Evolutionary conservation across 2,797 vertebrate species (phyloP).

Genomic region (Malurus leucopterus): DNA sequence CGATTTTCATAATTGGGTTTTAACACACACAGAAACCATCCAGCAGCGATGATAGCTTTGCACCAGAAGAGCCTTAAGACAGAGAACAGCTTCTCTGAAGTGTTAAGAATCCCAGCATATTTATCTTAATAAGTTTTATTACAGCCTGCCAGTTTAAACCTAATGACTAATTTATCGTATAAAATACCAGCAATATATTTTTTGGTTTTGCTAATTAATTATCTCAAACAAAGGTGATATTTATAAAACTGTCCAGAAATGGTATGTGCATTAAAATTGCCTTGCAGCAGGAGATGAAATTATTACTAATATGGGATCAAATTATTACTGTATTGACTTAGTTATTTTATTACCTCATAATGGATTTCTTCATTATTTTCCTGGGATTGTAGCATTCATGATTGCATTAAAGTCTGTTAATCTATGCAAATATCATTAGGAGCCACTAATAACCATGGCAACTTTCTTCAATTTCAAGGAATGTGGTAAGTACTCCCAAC

Average conservation of each 20-base stretch:
- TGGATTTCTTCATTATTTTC: conserved; percentile 80
- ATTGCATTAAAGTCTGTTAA: conserved; percentile 77
- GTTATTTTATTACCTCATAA: conserved; percentile 77
- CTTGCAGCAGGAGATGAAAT: conserved; percentile 75
- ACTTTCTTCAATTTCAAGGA: conserved; percentile 63
- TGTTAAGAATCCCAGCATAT: conserved; percentile 68
- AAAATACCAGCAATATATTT: conserved; percentile 75
- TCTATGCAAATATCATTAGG: conserved; percentile 80
- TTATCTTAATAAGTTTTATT: conserved; percentile 78
- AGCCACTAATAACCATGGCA: conserved; percentile 66
- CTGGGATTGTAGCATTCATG: conserved; percentile 69
- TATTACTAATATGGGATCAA: conserved; percentile 76
- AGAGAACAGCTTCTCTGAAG: conserved; percentile 52
- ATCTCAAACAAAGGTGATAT: conserved; percentile 79
- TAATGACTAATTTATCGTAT: conserved; percentile 79
- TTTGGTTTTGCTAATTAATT: conserved; percentile 80
- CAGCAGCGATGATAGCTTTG: conserved; percentile 10
- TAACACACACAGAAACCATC: conserved; percentile 16
- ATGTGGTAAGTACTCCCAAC: conserved; percentile 54
- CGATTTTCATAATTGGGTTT: conserved; percentile 41
- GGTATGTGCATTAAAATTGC: conserved; percentile 63
- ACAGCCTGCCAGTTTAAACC: conserved; percentile 75
- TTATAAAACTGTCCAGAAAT: conserved; percentile 77
- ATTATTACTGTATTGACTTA: conserved; percentile 79
- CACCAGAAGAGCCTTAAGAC: conserved; percentile 43